Percentiles rank a stretch among this genome's conserved stretches.
phyloP scores from a whole-genome alignment of 2,113 vertebrate genomes.

The Cephalopterus ornatus region DNA sequence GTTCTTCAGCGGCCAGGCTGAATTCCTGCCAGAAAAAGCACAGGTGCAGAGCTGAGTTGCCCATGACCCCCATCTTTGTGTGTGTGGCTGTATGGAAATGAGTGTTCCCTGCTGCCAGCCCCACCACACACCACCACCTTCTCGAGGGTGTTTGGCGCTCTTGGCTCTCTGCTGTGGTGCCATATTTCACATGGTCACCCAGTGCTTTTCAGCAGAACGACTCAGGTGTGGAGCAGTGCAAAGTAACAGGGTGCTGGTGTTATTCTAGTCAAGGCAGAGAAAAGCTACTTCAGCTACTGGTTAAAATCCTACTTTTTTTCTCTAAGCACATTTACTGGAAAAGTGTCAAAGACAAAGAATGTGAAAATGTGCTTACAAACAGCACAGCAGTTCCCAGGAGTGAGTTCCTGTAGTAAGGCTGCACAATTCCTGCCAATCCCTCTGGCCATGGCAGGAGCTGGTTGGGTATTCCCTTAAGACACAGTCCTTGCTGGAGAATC shows the following conservation, averaged over 20 bases:
- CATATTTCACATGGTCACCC: neutral
- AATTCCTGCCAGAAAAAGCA: neutral
- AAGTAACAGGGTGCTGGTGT: neutral
- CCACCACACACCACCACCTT: neutral
- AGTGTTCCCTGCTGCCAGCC: rapidly evolving
- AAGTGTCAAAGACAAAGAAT: neutral
- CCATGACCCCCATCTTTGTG: neutral
- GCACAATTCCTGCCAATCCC: neutral
- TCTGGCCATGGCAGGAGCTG: neutral
- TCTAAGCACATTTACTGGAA: neutral
- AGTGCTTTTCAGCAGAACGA: neutral
- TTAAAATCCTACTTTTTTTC: neutral
- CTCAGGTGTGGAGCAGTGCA: neutral
- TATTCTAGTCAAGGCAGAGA: neutral
- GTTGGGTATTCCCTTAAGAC: neutral
- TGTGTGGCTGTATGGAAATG: neutral
- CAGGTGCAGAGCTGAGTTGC: neutral
- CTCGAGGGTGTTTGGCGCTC: neutral
- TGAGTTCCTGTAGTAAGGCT: neutral
- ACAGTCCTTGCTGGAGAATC: neutral
- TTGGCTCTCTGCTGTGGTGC: neutral
- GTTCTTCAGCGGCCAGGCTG: neutral
- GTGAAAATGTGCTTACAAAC: neutral
- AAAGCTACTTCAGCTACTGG: neutral
- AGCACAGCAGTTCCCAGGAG: neutral